phyloP scores from a whole-genome alignment of 2,113 vertebrate genomes.

The Alexandromys fortis region DNA sequence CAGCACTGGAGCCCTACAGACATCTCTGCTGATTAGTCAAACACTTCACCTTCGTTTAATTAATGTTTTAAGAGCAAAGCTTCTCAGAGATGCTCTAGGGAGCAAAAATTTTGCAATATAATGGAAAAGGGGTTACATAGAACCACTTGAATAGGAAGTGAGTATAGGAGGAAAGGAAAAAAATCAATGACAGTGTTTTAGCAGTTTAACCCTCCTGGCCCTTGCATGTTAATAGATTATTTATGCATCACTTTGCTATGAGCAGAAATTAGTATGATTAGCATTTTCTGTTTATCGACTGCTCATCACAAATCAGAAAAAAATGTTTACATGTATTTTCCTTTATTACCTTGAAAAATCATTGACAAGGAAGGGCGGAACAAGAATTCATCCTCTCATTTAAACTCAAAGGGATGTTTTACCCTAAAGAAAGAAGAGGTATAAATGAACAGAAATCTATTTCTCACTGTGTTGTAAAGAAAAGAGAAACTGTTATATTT shows the following conservation, averaged over 20 bases:
- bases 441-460: constrained; percentile 65
- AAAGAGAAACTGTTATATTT: constrained; percentile 72
- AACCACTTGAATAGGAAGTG: constrained; percentile 80
- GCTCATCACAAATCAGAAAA: constrained; percentile 80
- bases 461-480: constrained; percentile 61
- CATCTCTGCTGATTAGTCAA: constrained; percentile 93
- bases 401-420: constrained; percentile 50
- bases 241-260: constrained; percentile 80
- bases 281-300: constrained; percentile 85
- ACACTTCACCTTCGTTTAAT: constrained; percentile 90
- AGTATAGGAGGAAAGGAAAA: constrained; percentile 69
- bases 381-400: constrained; percentile 46
- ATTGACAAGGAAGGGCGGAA: constrained; percentile 64
- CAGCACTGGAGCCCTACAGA: constrained; percentile 86
- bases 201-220: constrained; percentile 85
- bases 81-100: constrained; percentile 82
- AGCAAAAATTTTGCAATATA: constrained; percentile 84
- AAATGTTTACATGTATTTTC: constrained; percentile 80
- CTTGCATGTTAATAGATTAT: constrained; percentile 83
- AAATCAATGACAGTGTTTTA: constrained; percentile 89
- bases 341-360: constrained; percentile 81
- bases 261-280: constrained; percentile 85
- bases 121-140: constrained; percentile 81
- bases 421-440: not conserved
- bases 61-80: constrained; percentile 89